Conservation (phyloP, 2,113 vertebrate genomes). For the Pangasianodon hypophthalmus region DNA sequence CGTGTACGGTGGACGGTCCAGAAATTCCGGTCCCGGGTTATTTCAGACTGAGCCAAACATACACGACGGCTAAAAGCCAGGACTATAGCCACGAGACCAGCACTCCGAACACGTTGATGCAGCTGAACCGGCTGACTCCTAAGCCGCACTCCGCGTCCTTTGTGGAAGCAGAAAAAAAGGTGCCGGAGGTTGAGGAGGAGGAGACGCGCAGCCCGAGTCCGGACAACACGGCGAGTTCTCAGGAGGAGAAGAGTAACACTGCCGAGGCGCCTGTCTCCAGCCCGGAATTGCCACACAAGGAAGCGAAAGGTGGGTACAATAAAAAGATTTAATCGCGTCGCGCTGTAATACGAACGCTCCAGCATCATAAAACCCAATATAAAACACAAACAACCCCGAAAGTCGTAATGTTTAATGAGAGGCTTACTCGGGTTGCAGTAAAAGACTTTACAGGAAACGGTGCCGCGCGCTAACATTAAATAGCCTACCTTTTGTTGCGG, state of each 20-base stretch:
- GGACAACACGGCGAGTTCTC: conserved; percentile 82
- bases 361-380: conserved; percentile 87
- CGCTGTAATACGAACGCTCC: conserved; percentile 81
- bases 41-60: conserved; percentile 99
- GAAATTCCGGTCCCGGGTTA: conserved; percentile 98
- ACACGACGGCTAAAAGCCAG: conserved; percentile 91
- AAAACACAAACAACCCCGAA: conserved; percentile 87
- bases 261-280: conserved; percentile 89
- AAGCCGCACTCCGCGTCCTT: conserved; percentile 88
- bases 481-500: conserved; percentile 46
- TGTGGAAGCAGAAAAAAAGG: conserved; percentile 88
- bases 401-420: conserved; percentile 89
- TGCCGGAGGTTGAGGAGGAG: conserved; percentile 79
- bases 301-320: conserved; percentile 97
- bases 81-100: conserved; percentile 91
- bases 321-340: conserved; percentile 82
- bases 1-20: conserved; percentile 90
- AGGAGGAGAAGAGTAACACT: conserved; percentile 85
- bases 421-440: conserved; percentile 78
- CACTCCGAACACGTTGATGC: conserved; percentile 89
- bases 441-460: conserved; percentile 70
- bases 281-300: conserved; percentile 91
- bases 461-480: conserved; percentile 58
- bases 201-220: conserved; percentile 88
- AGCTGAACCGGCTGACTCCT: conserved; percentile 88